phyloP scores from a whole-genome alignment of 2,113 vertebrate genomes.

The Seriola dumerili region DNA sequence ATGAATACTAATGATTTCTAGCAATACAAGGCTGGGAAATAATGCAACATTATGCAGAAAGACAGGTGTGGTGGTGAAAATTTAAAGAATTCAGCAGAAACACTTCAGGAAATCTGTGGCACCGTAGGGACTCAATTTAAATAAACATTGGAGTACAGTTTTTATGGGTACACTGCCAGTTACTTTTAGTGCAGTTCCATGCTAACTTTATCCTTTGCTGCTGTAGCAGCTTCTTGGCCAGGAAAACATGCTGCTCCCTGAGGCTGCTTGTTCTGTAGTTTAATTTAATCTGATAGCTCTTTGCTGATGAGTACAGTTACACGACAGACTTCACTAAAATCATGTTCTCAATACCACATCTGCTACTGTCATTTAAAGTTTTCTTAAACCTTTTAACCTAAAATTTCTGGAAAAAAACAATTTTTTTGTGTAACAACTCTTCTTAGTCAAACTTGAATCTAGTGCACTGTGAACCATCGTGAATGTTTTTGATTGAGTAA shows the following conservation, averaged over 20 bases:
- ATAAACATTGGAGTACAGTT: conserved; percentile 40
- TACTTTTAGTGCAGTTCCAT: neutral
- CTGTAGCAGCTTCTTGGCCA: conserved; percentile 11
- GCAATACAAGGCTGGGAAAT: conserved; percentile 22
- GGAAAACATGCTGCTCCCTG: conserved; percentile 22
- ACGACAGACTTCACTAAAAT: neutral
- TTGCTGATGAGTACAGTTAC: conserved; percentile 13
- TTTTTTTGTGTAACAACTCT: neutral
- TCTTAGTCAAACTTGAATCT: neutral
- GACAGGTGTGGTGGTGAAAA: conserved; percentile 28
- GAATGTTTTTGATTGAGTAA: too few relatives aligned
- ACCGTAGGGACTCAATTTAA: conserved; percentile 18
- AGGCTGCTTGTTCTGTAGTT: neutral
- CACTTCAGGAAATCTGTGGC: conserved; percentile 13
- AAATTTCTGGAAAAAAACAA: neutral
- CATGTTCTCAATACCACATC: neutral
- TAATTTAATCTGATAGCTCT: conserved; percentile 16
- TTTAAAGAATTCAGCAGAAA: conserved; percentile 41
- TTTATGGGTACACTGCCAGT: conserved; percentile 15
- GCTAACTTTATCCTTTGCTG: conserved; percentile 4
- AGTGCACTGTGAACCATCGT: neutral
- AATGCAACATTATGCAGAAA: conserved; percentile 40
- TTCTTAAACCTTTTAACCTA: neutral
- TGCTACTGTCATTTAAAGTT: conserved; percentile 9
- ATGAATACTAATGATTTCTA: conserved; percentile 39